Conservation (phyloP, 2,797 vertebrate genomes). For the Oreochromis mossambicus region DNA sequence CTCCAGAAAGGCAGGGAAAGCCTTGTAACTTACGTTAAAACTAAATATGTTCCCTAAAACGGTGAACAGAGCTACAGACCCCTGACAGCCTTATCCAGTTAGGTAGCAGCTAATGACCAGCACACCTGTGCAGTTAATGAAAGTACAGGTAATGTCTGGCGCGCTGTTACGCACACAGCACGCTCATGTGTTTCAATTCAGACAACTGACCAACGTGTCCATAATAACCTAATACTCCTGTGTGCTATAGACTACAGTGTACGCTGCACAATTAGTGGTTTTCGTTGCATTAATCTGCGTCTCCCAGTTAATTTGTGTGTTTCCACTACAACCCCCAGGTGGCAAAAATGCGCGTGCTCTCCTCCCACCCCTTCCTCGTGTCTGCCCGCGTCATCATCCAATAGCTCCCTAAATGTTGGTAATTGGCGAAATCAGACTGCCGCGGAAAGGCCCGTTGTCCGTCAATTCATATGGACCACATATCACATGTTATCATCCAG, state of each 20-base stretch:
- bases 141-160: no score
- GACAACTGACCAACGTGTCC: background rate
- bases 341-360: background rate
- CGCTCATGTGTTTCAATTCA: background rate
- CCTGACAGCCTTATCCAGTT: no score
- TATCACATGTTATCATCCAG: background rate
- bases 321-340: background rate
- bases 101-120: no score
- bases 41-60: no score
- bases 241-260: background rate
- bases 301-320: background rate
- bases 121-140: no score
- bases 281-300: background rate
- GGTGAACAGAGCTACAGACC: no score
- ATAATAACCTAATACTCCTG: background rate
- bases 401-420: background rate
- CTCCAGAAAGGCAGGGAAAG: no score
- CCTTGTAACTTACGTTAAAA: no score
- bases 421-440: background rate
- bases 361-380: background rate
- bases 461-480: background rate
- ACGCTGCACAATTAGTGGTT: accelerated
- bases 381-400: background rate
- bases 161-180: accelerated
- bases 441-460: background rate